Percentiles rank a stretch among this genome's conserved stretches.
These are phyloP conservation scores for Eulemur coronatus DNA, from an alignment of 2,797 vertebrate genomes.

Conservation along the genomic window DNA sequence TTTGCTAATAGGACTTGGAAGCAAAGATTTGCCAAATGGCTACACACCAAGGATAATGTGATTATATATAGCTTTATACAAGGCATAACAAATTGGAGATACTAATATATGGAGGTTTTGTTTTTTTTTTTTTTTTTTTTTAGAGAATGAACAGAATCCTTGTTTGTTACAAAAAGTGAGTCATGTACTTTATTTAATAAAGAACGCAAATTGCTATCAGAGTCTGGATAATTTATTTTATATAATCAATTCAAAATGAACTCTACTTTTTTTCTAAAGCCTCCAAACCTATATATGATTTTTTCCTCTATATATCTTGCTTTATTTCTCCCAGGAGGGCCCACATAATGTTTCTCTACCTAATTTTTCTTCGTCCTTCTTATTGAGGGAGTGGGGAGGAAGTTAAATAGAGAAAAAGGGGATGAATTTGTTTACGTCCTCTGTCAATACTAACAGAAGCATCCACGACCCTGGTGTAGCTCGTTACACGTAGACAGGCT, in stretches of 20 bases:
- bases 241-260: not conserved
- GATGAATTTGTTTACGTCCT: not conserved
- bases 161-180: not conserved
- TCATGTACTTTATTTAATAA: not conserved
- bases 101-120: not conserved
- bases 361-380: not conserved
- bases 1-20: not conserved
- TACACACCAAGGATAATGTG: not conserved
- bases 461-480: not conserved
- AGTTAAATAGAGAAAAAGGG: not conserved
- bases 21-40: not conserved
- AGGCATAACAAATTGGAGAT: not conserved
- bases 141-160: not conserved
- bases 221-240: not conserved
- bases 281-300: not conserved
- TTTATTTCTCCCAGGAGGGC: not conserved
- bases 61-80: not conserved
- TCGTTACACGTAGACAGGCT: not conserved
- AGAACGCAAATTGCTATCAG: not conserved
- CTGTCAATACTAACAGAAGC: not conserved
- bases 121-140: not conserved
- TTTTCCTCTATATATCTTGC: not conserved
- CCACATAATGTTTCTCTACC: no score
- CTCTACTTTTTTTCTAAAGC: not conserved
- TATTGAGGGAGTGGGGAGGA: not conserved